phyloP scores from a whole-genome alignment of 2,113 vertebrate genomes.

The Raja brachyura region DNA sequence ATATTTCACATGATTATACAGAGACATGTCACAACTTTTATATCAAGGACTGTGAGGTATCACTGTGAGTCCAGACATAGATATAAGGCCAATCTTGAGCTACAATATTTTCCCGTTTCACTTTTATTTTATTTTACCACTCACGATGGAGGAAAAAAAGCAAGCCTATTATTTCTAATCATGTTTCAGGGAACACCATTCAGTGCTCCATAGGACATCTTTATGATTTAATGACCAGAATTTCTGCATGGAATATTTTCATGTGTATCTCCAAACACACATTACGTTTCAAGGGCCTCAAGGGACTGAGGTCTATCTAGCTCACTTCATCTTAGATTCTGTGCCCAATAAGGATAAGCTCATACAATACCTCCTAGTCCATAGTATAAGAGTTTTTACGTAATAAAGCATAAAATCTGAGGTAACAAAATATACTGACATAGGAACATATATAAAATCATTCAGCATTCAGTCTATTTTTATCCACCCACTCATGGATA shows the following conservation, averaged over 20 bases:
- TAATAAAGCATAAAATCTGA: not conserved
- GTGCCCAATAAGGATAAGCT: not conserved
- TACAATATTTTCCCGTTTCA: not conserved
- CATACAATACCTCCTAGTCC: not conserved
- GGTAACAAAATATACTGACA: not conserved
- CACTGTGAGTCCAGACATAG: not conserved
- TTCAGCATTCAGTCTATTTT: not conserved
- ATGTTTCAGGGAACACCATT: not conserved
- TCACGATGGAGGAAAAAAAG: not conserved
- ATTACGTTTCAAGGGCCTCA: not conserved
- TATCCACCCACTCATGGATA: not conserved
- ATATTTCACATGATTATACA: not conserved
- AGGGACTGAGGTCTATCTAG: not conserved
- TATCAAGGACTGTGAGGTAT: not conserved
- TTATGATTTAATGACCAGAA: not conserved
- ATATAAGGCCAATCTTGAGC: not conserved
- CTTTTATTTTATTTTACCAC: not conserved
- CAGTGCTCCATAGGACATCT: not conserved
- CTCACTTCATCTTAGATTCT: conserved; percentile 5
- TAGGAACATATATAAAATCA: not conserved
- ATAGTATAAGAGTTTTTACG: too few species aligned
- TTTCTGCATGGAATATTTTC: not conserved
- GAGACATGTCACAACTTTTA: not conserved
- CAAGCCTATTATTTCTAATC: not conserved
- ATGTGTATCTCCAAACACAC: not conserved